Evolutionary conservation across 2,888 invertebrate genomes (phyloP), one percentile per base, ranked within the genome.

Genomic region (Phengaris alcon): DNA sequence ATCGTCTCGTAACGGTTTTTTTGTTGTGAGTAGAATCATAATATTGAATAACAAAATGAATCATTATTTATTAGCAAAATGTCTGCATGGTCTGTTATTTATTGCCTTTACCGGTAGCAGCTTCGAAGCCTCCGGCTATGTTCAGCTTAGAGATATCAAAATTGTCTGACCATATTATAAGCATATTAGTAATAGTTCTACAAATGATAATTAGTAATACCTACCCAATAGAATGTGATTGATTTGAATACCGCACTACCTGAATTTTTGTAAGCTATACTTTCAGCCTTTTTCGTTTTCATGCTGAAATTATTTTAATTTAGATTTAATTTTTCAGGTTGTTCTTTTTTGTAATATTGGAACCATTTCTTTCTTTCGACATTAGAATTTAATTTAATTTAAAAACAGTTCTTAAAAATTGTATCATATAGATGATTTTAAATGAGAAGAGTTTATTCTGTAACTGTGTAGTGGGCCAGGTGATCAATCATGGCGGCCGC

Each of bases 361-460:
- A 52, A 52, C 12, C 9, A 10, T 52, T 52, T 52, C 10, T 12
- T 8, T 10, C 35, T 35, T 35, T 64, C 10, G 12, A 44, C 13
- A 12, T 64, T 10, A 52, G 52, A 12, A 44, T 64, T 64, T 64
- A 64, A 64, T 64, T 64, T 35, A 64, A 64, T 64, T 64, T 35
- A 44, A 35, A 64, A 64, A 52, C 52, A 10, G 10, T 35, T 12
- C 2, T 59, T 22, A 22, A 15, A 57, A 59, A 22, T 22, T 88
- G 89, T 91, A 91, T 91, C 85, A 85, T 86, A 77, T 83, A 82
- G 85, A 87, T 91, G 89, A 90, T 86, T 87, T 84, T 84, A 84
- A 89, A 91, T 91, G 89, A 90, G 88, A 93, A 92, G 91, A 93
- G 90, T 93, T 93, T 93, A 92, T 89, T 91, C 87, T 89, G 89